phyloP scores from a whole-genome alignment of 2,797 vertebrate species.

The Chelidonichthys spinosus region DNA sequence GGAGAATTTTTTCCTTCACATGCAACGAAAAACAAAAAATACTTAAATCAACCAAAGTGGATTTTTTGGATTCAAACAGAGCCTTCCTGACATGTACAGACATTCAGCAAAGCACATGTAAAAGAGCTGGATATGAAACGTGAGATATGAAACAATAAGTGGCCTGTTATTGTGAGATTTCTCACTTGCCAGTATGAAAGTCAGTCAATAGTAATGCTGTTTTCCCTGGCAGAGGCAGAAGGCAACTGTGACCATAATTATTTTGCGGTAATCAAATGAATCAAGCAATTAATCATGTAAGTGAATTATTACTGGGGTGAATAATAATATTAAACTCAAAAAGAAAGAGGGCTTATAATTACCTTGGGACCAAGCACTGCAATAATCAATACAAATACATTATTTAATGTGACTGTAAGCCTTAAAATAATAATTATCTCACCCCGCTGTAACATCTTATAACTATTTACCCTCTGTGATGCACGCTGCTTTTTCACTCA shows the following conservation, averaged over 20 bases:
- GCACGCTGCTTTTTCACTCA: not conserved
- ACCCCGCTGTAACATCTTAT: not conserved
- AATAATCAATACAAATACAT: constrained; percentile 21
- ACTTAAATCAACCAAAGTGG: constrained; percentile 13
- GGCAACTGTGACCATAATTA: constrained; percentile 29
- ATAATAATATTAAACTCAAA: constrained; percentile 25
- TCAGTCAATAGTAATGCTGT: constrained; percentile 31
- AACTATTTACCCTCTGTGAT: not conserved
- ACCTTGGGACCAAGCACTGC: not conserved
- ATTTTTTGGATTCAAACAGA: constrained; percentile 25
- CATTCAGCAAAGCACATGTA: constrained; percentile 2
- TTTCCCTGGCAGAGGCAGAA: constrained; percentile 18
- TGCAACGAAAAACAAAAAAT: constrained; percentile 32
- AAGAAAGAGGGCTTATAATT: not conserved
- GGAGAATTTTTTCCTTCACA: constrained; percentile 1
- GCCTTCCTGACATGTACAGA: constrained; percentile 18
- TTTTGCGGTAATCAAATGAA: constrained; percentile 36
- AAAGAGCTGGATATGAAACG: not conserved
- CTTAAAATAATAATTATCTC: constrained; percentile 15
- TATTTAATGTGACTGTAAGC: constrained; percentile 1
- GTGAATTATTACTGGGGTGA: constrained; percentile 27
- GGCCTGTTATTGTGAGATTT: constrained; percentile 8
- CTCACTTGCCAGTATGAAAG: constrained; percentile 2
- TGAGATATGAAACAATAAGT: constrained; percentile 18
- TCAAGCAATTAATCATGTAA: constrained; percentile 39